Base-by-base conservation (phyloP, 2,797 vertebrate genomes). In the Valencia hispanica region DNA sequence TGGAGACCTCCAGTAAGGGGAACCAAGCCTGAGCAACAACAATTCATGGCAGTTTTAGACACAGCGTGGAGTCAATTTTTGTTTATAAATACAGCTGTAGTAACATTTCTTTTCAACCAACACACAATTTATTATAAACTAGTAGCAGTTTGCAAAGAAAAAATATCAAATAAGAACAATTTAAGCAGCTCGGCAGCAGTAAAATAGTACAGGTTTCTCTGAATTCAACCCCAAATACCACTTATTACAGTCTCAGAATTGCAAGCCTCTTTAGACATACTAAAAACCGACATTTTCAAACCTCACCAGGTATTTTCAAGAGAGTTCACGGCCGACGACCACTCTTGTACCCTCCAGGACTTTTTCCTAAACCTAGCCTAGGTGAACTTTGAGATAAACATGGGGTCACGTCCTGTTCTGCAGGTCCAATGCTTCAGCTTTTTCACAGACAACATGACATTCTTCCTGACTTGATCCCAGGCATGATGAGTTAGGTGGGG, bases 1-100 rank as follows among this genome's bases (percentile, higher is more conserved):
- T 96, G 96, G 79, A 97, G 95, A 77, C 95, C 95, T 86, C 93
- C 88, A 77, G 96, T 92, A 91, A 97, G 94, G 41, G 95, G 92
- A 93, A 96, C 94, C 73, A 97, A 84, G 82, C 96, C 98, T 99
- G 88, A 68, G 25, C 5, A 69, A 82, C 7, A 73, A 1, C 2
- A 12, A 66, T 48, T 30, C 53, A 63, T 0, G 25, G 2, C 17
- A 47, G 45, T 17, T 66, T 51, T 15, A 41, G 39, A 30, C 25
- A 27, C 11, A 48, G 48, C 10, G 34, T 45, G 12, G 10, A 20
- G 48, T 61, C 41, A 6, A 1, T 34, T 30, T n/a, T 30, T n/a
- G n/a, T 68, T 69, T 53, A 59, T 25, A 3, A 59, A 30, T 17
- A 32, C n/a, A 30, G 14, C 55, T 15, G 55, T 2, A n/a, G 12